Evolutionary conservation across 2,888 invertebrate species (phyloP), one percentile per base, ranked within the genome.

Genomic region (Conus canariensis): DNA sequence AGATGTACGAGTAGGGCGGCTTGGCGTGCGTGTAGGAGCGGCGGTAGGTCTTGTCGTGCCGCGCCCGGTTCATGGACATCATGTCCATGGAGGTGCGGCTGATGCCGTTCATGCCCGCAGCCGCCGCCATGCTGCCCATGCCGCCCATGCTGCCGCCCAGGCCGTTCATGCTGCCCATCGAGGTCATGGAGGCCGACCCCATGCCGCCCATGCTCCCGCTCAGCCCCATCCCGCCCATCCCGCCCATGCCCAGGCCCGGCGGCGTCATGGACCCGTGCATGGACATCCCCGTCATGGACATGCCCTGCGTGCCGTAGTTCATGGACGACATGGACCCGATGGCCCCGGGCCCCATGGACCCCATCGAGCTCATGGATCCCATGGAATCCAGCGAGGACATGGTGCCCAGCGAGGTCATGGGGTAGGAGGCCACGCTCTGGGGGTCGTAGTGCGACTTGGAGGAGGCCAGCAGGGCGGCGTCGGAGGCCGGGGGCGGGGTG

Each of bases 1-100:
- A 99, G 95, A 99, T 99, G 97, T 99, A 99, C 85, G 99, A 99
- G 96, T 99, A 99, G 0, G 99, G 99, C 0, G 96, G 96, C 91
- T 96, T 96, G 60, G 96, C 96, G 97, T 99, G 99, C 90, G 99
- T 99, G 97, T 99, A 99, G 95, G 98, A 98, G 93, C 99, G 97
- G 88, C 99, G 97, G 97, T 99, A 99, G 22, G 98, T 98, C 96
- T 99, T 99, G 90, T 96, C 96, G 67, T 90, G 90, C 96, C 99
- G 98, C 93, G 98, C 98, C 91, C 98, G 90, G 92, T 95, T 95
- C 91, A 95, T 93, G 85, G 94, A 94, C 94, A 95, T 94, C 74
- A 94, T 91, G 92, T 94, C 94, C 60, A 90, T 89, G 91, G 94
- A 94, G 7, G 93, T 91, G 30, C 93, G 93, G 91, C 93, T 93